phyloP scores from a whole-genome alignment of 1,140 invertebrate species.

The Elymnias hypermnestra region DNA sequence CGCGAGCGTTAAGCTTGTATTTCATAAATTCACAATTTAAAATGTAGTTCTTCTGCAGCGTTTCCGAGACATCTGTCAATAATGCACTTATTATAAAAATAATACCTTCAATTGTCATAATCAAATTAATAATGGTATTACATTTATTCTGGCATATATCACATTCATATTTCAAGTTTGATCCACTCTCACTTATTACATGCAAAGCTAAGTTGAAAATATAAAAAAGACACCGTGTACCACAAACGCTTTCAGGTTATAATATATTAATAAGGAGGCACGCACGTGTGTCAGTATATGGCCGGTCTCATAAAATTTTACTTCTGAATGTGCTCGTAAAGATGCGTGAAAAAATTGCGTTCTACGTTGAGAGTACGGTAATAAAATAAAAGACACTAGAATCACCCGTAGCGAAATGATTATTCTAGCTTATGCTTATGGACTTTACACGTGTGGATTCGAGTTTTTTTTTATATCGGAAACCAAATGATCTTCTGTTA shows the following conservation, averaged over 20 bases:
- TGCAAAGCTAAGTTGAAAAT: not conserved
- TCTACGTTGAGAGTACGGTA: not conserved
- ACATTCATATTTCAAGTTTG: slow-evolving; percentile 3
- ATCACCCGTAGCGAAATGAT: not conserved
- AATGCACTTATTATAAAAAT: too few species aligned
- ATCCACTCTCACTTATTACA: slow-evolving; percentile 6
- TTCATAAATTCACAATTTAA: too few species aligned
- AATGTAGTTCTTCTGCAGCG: too few species aligned
- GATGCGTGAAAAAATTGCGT: slow-evolving; percentile 3
- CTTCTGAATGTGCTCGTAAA: not conserved
- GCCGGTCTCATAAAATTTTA: not conserved
- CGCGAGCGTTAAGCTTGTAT: too few species aligned
- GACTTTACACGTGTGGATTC: too few species aligned
- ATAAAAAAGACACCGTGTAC: not conserved
- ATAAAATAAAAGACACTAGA: not conserved
- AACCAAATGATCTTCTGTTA: too few species aligned
- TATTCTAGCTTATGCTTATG: not conserved
- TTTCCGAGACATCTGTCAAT: too few species aligned
- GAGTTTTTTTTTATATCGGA: too few species aligned
- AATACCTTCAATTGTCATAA: not conserved
- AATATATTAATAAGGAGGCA: not conserved
- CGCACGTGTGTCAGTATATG: not conserved
- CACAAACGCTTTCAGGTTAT: not conserved
- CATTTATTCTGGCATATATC: not conserved
- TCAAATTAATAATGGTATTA: not conserved